Conservation (phyloP, 1,140 invertebrate species). For the Penaeus chinensis region DNA sequence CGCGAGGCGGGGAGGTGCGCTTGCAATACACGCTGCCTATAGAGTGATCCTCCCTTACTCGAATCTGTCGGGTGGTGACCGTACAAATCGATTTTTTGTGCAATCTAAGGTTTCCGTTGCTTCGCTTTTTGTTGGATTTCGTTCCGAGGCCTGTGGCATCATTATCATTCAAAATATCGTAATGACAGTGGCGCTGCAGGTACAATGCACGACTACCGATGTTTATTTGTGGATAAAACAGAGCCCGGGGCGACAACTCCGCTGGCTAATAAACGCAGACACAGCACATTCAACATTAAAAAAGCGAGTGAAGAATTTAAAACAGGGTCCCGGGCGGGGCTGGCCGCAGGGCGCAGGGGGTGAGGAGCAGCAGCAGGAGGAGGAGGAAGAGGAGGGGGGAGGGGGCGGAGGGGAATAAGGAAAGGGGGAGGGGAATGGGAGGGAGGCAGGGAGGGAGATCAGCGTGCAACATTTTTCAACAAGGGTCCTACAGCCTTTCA, state of each 20-base stretch:
- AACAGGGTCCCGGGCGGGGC: not conserved
- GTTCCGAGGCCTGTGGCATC: not conserved
- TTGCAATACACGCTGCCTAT: slow-evolving; percentile 40
- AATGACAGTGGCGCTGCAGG: not conserved
- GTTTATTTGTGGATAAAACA: too few relatives aligned
- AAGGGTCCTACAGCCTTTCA: slow-evolving; percentile 19
- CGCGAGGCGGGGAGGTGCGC: slow-evolving; percentile 10
- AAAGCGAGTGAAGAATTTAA: not conserved
- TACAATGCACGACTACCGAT: not conserved
- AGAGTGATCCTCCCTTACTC: slow-evolving; percentile 30
- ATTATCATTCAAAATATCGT: not conserved
- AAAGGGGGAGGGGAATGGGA: slow-evolving; percentile 10
- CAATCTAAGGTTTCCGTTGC: slow-evolving; percentile 31
- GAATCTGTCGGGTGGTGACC: slow-evolving; percentile 43
- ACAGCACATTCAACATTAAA: slow-evolving; percentile 33
- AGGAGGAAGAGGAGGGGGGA: not conserved
- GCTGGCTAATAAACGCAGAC: slow-evolving; percentile 28
- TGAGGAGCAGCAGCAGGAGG: not conserved
- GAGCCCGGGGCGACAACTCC: not conserved
- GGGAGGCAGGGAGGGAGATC: slow-evolving; percentile 21
- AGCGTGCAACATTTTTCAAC: slow-evolving; percentile 18
- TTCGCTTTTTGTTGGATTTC: slow-evolving; percentile 18
- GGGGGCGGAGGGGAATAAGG: not conserved
- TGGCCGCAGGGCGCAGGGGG: not conserved
- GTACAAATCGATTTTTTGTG: slow-evolving; percentile 51